A percentile compares a stretch with the other conserved stretches of the same genome.
Evolutionary conservation across 2,113 vertebrate species (phyloP).

Genomic region (Candoia aspera): DNA sequence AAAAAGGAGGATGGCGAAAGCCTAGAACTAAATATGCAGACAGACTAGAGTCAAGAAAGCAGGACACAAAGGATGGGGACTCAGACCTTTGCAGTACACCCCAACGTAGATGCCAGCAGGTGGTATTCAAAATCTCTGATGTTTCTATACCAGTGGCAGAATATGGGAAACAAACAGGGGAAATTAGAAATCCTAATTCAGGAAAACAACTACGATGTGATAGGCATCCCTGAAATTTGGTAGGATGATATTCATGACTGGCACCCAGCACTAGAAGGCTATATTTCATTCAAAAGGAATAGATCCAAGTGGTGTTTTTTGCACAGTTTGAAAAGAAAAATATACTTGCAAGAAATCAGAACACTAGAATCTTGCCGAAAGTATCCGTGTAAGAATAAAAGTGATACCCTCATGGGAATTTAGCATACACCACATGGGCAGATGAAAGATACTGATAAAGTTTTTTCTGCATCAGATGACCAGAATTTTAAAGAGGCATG

Average conservation of each 20-base stretch:
- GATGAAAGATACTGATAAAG: neutral
- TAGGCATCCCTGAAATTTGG: neutral
- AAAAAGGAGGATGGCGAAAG: neutral
- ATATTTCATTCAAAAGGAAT: neutral
- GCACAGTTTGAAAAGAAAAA: neutral
- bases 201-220: neutral
- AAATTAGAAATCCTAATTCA: neutral
- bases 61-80: neutral
- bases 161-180: neutral
- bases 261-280: neutral
- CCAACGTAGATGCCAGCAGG: neutral
- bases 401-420: neutral
- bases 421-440: neutral
- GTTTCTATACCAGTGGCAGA: neutral
- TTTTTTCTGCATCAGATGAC: neutral
- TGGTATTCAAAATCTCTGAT: neutral
- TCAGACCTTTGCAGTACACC: neutral
- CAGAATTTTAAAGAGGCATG: neutral
- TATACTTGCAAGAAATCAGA: neutral
- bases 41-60: neutral
- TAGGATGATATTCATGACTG: neutral
- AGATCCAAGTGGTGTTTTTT: neutral
- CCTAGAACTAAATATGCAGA: neutral
- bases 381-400: neutral
- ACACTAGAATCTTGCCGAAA: neutral